These are phyloP conservation scores for Corynorhinus townsendii DNA, from an alignment of 2,113 vertebrate genomes.

Conservation along the genomic window DNA sequence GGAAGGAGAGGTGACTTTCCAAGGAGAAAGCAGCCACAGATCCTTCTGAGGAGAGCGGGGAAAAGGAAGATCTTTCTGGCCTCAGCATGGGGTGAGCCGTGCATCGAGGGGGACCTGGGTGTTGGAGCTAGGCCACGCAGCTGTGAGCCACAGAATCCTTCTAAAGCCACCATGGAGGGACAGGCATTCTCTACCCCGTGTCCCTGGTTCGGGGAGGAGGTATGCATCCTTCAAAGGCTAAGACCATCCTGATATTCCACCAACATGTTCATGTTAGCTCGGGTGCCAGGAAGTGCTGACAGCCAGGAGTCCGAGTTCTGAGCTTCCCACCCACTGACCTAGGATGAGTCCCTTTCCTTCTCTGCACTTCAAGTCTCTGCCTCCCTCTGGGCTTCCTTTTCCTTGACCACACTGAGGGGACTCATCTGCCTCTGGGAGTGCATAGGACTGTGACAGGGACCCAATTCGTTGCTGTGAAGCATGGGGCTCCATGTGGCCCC, in stretches of 20 bases:
- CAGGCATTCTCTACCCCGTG: background rate
- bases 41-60: background rate
- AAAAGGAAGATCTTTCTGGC: background rate
- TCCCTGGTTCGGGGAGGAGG: background rate
- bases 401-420: background rate
- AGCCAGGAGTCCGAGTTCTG: background rate
- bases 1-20: background rate
- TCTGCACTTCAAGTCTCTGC: background rate
- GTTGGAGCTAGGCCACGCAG: no score
- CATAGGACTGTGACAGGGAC: background rate
- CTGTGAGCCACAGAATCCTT: background rate
- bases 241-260: background rate
- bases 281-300: background rate
- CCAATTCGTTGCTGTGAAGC: background rate
- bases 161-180: background rate
- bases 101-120: background rate
- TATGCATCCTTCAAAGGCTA: background rate
- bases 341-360: background rate
- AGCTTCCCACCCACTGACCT: background rate
- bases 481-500: background rate
- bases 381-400: background rate
- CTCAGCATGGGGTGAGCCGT: background rate
- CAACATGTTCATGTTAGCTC: background rate
- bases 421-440: background rate
- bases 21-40: background rate